phyloP scores from a whole-genome alignment of 1,140 invertebrate genomes.

The Protaetia brevitarsis region DNA sequence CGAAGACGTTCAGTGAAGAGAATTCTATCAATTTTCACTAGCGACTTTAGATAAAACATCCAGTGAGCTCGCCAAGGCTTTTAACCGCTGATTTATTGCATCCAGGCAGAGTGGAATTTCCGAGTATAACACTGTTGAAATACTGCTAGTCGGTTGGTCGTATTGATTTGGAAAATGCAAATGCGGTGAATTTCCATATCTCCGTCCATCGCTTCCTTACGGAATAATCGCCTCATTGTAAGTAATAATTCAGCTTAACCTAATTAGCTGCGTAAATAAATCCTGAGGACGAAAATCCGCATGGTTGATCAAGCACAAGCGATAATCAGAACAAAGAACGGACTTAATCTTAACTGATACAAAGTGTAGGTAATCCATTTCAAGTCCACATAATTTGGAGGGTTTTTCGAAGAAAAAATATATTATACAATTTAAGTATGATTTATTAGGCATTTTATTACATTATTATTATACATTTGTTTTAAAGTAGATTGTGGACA shows the following conservation, averaged over 20 bases:
- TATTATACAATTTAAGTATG: too few species aligned
- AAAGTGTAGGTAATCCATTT: too few species aligned
- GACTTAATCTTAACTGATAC: too few species aligned
- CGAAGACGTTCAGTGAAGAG: not conserved
- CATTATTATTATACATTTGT: too few species aligned
- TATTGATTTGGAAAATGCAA: conserved; percentile 9
- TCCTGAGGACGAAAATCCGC: too few species aligned
- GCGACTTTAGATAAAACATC: not conserved
- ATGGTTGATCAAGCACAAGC: too few species aligned
- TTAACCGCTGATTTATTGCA: not conserved
- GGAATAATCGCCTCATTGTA: not conserved
- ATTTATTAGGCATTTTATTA: too few species aligned
- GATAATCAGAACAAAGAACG: too few species aligned
- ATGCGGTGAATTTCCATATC: not conserved
- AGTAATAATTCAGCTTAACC: not conserved
- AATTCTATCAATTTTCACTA: not conserved
- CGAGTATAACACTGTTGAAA: not conserved
- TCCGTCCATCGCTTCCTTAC: not conserved
- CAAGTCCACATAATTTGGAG: too few species aligned
- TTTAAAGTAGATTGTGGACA: too few species aligned
- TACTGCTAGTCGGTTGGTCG: not conserved
- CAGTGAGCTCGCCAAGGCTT: not conserved
- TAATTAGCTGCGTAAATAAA: not conserved
- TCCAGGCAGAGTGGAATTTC: not conserved
- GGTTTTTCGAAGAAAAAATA: too few species aligned